Conservation (phyloP, 1,140 invertebrate species). For the Hyles vespertilio region DNA sequence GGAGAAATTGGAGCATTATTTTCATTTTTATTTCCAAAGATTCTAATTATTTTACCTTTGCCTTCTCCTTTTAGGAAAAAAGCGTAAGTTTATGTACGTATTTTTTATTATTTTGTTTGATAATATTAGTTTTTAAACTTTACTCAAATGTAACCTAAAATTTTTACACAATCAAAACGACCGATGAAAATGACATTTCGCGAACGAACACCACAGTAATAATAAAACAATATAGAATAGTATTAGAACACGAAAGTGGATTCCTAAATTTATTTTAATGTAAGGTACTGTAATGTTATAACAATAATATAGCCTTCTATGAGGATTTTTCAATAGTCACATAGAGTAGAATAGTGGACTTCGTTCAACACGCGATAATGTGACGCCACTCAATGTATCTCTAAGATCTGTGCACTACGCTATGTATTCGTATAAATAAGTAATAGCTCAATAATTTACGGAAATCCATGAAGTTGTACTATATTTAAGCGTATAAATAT, state of each 20-base stretch:
- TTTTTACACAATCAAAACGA: constrained; percentile 35
- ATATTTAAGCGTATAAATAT: constrained; percentile 48
- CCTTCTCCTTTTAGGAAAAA: too few species aligned
- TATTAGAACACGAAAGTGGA: constrained; percentile 40
- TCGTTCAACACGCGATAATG: constrained; percentile 21
- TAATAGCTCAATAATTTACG: constrained; percentile 67
- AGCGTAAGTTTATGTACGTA: too few species aligned
- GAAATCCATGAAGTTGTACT: constrained; percentile 53
- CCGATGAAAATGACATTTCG: constrained; percentile 57
- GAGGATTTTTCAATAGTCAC: constrained; percentile 41
- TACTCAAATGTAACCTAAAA: constrained; percentile 19
- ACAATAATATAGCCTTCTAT: constrained; percentile 55
- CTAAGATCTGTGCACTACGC: constrained; percentile 57
- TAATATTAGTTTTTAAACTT: too few species aligned
- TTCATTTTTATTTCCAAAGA: not conserved
- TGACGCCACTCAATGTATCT: constrained; percentile 35
- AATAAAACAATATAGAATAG: constrained; percentile 53
- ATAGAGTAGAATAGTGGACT: constrained; percentile 27
- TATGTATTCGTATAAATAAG: constrained; percentile 29
- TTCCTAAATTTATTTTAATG: constrained; percentile 64
- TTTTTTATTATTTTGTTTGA: too few species aligned
- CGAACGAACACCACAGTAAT: constrained; percentile 69
- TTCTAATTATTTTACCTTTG: not conserved
- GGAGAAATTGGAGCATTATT: not conserved
- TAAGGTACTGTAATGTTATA: constrained; percentile 53